Base-by-base conservation (phyloP, 2,888 invertebrate species). In the Hemistola chrysoprasaria region DNA sequence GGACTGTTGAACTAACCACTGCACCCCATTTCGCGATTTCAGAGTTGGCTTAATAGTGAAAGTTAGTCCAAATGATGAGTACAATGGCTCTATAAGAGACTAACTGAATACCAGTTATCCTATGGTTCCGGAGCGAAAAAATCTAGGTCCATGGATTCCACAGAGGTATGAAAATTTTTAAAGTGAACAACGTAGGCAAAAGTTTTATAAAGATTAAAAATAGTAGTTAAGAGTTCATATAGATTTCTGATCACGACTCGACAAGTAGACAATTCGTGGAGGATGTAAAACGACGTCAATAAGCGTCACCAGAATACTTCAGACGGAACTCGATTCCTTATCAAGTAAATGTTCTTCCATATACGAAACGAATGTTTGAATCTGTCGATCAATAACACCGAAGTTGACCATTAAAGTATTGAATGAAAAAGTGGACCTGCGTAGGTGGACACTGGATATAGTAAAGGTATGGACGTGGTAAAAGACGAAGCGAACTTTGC, bases 371-470 rank as follows among this genome's bases (percentile, higher is more conserved):
- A 31, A 21, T 35, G 22, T 28, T 40, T 8, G 7, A 30, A 22
- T 32, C 35, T 39, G 33, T 40, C 42, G 36, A 47, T 47, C 42
- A 43, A 47, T 47, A 43, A 40, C 33, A 42, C 42, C 36, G 36
- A 40, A 42, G 42, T 40, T 42, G 47, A 47, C 42, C 41, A 47
- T 47, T 42, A 43, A 35, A 38, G 36, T 39, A 31, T 34, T 41
- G 47, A 40, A 38, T 40, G 30, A 60, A 59, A 58, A 68, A 62
- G 58, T 61, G 47, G 62, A 65, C 63, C 60, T 62, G 69, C 71
- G 79, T 80, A 68, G 78, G 75, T 62, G 55, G 66, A 56, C 50
- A 65, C 65, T 67, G 59, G 61, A 62, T 61, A 71, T 65, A 55
- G 66, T 71, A 63, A 55, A 53, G 54, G 16, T 16, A 4, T 16